Evolutionary conservation across 2,888 invertebrate species (phyloP).

Genomic region (Hemaris fuciformis): DNA sequence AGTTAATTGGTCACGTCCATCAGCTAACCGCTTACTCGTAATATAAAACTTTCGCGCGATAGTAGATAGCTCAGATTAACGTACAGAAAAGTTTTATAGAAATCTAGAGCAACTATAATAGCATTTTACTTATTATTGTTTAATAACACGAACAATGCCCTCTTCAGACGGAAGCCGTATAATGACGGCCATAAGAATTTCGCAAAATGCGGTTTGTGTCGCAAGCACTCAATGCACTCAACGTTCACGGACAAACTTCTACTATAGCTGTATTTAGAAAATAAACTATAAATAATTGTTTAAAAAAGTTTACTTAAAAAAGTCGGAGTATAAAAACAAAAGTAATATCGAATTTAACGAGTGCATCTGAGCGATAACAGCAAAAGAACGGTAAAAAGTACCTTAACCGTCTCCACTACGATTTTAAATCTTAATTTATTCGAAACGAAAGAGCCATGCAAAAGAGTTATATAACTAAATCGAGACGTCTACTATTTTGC

Average conservation of each 20-base stretch:
- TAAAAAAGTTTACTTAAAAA: not conserved
- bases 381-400: too few relatives aligned
- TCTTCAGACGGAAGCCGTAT: not conserved
- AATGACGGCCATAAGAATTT: not conserved
- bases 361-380: not conserved
- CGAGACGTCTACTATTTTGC: not conserved
- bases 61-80: not conserved
- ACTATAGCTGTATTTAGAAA: not conserved
- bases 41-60: not conserved
- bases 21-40: not conserved
- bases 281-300: not conserved
- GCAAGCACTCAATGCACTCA: not conserved
- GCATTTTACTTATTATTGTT: not conserved
- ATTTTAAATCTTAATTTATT: not conserved
- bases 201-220: not conserved
- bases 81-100: not conserved
- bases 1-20: not conserved
- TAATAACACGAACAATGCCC: not conserved
- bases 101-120: not conserved
- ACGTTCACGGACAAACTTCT: not conserved
- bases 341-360: not conserved
- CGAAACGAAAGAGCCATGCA: not conserved
- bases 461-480: not conserved
- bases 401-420: not conserved
- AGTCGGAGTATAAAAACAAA: not conserved